These are phyloP conservation scores for Maniola jurtina DNA, from an alignment of 1,140 invertebrate species.

Conservation along the genomic window DNA sequence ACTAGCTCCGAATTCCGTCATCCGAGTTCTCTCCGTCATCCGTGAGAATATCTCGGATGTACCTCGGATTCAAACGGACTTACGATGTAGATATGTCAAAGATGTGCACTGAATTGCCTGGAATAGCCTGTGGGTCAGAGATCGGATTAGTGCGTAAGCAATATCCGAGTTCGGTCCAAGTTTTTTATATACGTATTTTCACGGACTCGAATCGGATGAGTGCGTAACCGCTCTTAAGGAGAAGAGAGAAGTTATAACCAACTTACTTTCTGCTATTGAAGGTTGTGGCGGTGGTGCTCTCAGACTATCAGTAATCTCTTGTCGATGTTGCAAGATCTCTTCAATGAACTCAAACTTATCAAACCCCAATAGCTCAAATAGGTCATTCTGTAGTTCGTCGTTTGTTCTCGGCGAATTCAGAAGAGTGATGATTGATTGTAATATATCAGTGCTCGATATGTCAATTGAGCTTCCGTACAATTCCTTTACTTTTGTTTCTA, in stretches of 20 bases:
- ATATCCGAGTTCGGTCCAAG: no score
- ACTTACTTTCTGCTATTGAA: constrained; percentile 60
- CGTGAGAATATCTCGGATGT: no score
- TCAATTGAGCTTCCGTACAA: constrained; percentile 69
- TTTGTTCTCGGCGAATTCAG: constrained; percentile 82
- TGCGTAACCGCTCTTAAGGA: background rate
- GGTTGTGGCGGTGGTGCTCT: constrained; percentile 57
- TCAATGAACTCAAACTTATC: constrained; percentile 93
- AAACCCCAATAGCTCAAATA: constrained; percentile 93
- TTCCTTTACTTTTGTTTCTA: constrained; percentile 80
- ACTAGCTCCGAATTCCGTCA: no score
- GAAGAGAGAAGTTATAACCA: background rate
- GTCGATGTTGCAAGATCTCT: constrained; percentile 86
- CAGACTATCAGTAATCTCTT: constrained; percentile 79
- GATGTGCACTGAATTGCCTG: no score
- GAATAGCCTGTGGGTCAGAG: no score
- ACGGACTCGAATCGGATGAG: no score
- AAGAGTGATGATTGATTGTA: constrained; percentile 80
- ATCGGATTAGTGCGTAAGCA: no score
- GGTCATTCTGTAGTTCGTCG: constrained; percentile 90
- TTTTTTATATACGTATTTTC: no score
- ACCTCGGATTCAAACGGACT: no score
- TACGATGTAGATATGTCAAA: no score
- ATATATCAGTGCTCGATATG: constrained; percentile 80
- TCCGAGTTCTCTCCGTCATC: no score